phyloP scores from a whole-genome alignment of 1,140 invertebrate species.

The Ceratina calcarata region DNA sequence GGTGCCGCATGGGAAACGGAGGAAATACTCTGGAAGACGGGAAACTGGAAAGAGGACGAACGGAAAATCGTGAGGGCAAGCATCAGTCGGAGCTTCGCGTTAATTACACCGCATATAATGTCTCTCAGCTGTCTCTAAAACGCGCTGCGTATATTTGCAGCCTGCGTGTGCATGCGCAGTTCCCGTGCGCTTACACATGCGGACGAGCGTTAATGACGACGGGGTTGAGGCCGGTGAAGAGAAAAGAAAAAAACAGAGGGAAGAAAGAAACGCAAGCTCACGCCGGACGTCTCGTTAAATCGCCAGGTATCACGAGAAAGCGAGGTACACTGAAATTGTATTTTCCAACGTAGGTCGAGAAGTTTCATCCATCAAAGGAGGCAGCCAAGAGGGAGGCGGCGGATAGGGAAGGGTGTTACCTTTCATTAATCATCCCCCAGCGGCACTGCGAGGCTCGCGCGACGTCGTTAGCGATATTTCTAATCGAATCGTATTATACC shows the following conservation, averaged over 20 bases:
- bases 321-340: constrained; percentile 36
- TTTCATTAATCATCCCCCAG: constrained; percentile 60
- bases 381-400: neutral
- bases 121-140: constrained; percentile 16
- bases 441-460: constrained; percentile 7
- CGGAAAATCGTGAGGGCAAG: constrained; percentile 28
- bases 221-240: neutral
- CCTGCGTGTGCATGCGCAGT: neutral
- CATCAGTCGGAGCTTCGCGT: constrained; percentile 8
- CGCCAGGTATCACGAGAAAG: constrained; percentile 37
- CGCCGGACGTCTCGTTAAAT: constrained; percentile 43
- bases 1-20: neutral
- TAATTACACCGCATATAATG: constrained; percentile 52
- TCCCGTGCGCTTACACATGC: constrained; percentile 14
- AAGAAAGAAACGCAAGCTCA: constrained; percentile 30
- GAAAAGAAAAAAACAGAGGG: too few species aligned
- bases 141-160: constrained; percentile 1
- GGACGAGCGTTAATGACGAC: constrained; percentile 44
- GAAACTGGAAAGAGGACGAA: constrained; percentile 30
- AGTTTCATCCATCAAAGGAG: constrained; percentile 51
- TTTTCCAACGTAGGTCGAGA: constrained; percentile 43
- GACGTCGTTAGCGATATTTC: constrained; percentile 55
- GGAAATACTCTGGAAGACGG: constrained; percentile 8
- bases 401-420: neutral
- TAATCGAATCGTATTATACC: constrained; percentile 62